Evolutionary conservation across 1,140 invertebrate species (phyloP).

Genomic region (Papilio machaon): DNA sequence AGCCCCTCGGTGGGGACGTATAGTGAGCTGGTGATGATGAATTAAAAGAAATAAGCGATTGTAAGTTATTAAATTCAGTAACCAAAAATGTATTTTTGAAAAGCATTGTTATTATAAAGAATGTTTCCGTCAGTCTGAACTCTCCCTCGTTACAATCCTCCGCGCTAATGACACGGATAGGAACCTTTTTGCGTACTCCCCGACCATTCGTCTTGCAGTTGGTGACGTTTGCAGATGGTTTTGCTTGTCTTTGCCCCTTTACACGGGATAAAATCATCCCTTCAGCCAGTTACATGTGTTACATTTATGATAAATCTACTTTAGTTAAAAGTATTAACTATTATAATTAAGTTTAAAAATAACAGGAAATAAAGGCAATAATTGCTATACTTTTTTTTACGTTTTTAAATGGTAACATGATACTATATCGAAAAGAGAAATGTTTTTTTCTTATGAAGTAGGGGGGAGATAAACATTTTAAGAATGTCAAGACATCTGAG

Average conservation of each 20-base stretch:
- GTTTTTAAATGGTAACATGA: not conserved
- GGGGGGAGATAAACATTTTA: no score
- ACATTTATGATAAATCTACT: constrained; percentile 34
- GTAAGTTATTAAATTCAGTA: not conserved
- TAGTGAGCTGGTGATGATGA: no score
- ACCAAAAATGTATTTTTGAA: not conserved
- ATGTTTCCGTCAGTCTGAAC: constrained; percentile 56
- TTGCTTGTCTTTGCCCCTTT: constrained; percentile 47
- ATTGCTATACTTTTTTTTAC: not conserved
- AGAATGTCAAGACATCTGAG: not conserved
- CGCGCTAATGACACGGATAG: constrained; percentile 67
- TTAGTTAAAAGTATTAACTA: not conserved
- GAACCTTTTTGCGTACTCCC: constrained; percentile 68
- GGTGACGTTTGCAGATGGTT: constrained; percentile 61
- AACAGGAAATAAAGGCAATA: not conserved
- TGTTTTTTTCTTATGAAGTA: no score
- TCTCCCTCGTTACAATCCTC: constrained; percentile 61
- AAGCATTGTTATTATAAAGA: constrained; percentile 53
- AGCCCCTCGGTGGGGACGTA: no score
- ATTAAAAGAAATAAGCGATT: no score
- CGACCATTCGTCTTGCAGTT: constrained; percentile 69
- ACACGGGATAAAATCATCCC: constrained; percentile 51
- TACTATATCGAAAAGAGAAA: not conserved
- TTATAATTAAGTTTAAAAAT: not conserved
- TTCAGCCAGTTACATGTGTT: constrained; percentile 41